Percentiles rank a stretch among this genome's conserved stretches.
Conservation (phyloP, 2,888 invertebrate genomes). For the Tridacna crocea region DNA sequence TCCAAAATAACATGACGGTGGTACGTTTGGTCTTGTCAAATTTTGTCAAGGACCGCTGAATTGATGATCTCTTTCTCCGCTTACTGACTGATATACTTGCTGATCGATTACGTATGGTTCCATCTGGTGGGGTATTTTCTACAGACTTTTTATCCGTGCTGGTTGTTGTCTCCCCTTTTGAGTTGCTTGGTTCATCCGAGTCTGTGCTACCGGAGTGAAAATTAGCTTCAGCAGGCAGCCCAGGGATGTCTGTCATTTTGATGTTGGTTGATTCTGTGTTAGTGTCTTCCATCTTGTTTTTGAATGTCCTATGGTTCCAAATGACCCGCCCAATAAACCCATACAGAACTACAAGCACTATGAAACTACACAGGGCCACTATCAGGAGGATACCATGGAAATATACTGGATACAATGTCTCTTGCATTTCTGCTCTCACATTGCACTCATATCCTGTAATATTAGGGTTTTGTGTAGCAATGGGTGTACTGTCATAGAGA, state of each 20-base stretch:
- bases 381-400: constrained; percentile 56
- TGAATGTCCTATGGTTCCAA: constrained; percentile 53
- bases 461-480: constrained; percentile 34
- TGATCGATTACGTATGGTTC: constrained; percentile 13
- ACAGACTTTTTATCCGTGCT: constrained; percentile 4
- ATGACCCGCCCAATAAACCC: constrained; percentile 58
- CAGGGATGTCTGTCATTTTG: constrained; percentile 28
- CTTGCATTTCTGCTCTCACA: constrained; percentile 40
- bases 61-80: constrained; percentile 12
- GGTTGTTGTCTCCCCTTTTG: neutral
- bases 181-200: constrained; percentile 22
- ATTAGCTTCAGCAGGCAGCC: constrained; percentile 30
- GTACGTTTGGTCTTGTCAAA: constrained; percentile 54
- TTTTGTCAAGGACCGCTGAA: constrained; percentile 38
- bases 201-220: constrained; percentile 53
- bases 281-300: constrained; percentile 25
- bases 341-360: constrained; percentile 55
- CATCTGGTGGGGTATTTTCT: constrained; percentile 5
- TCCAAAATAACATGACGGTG: constrained; percentile 58
- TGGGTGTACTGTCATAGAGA: constrained; percentile 55
- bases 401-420: constrained; percentile 48
- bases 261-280: constrained; percentile 45
- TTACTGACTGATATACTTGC: constrained; percentile 7
- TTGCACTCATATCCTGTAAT: constrained; percentile 57
- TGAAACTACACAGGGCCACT: constrained; percentile 53